Evolutionary conservation across 2,888 invertebrate genomes (phyloP).

Genomic region (Agrilus cyanescens): DNA sequence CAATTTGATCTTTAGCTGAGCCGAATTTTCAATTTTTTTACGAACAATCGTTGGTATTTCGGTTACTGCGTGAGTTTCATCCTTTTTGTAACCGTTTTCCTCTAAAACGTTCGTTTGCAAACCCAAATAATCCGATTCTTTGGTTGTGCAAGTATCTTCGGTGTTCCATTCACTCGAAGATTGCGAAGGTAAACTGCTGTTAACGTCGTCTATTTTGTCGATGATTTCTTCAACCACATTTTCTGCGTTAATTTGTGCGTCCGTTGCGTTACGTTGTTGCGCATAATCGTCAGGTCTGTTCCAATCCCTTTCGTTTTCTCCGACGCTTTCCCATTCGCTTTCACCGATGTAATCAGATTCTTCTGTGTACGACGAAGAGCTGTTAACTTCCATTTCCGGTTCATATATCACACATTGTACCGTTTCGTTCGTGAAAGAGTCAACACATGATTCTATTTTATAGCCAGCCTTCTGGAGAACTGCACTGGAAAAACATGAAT

Average conservation of each 20-base stretch:
- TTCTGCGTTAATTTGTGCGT: neutral
- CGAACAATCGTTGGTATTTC: too few species aligned
- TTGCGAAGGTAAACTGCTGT: neutral
- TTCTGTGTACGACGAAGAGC: conserved; percentile 11
- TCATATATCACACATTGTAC: conserved; percentile 27
- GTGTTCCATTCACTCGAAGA: neutral
- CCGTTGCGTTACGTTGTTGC: neutral
- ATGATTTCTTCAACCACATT: neutral
- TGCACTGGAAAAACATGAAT: conserved; percentile 16
- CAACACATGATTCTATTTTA: conserved; percentile 26
- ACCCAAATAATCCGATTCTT: too few species aligned
- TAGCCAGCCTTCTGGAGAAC: conserved; percentile 24
- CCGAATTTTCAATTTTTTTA: too few species aligned
- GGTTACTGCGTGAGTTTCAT: too few species aligned
- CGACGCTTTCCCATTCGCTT: neutral
- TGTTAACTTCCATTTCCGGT: conserved; percentile 21
- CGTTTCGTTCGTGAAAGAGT: conserved; percentile 17
- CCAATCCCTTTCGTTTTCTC: conserved; percentile 6
- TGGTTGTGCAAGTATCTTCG: neutral
- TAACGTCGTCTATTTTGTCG: neutral
- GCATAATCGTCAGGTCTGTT: neutral
- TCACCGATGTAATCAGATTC: conserved; percentile 1
- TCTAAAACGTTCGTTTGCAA: conserved; percentile 1
- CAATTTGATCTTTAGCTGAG: too few species aligned
- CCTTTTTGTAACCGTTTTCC: too few species aligned